Conservation (phyloP, 2,797 vertebrate species). For the Hephaestus fuliginosus region DNA sequence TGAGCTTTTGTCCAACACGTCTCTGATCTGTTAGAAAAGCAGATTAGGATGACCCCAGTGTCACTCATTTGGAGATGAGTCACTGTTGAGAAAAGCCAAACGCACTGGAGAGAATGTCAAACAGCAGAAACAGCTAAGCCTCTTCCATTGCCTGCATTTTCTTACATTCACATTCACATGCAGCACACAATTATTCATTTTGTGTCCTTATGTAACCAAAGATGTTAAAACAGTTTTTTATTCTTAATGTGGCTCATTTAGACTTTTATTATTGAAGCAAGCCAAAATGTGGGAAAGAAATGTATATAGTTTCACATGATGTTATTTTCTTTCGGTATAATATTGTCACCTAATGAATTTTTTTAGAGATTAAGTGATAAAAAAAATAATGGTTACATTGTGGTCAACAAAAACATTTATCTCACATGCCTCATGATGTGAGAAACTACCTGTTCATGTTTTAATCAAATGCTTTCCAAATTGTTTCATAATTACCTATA, state of each 20-base stretch:
- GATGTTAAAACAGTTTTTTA: background rate
- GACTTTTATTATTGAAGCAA: background rate
- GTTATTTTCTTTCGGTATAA: background rate
- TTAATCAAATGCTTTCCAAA: conserved; percentile 80
- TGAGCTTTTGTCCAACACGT: conserved; percentile 69
- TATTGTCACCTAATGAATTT: conserved; percentile 16
- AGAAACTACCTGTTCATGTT: conserved; percentile 77
- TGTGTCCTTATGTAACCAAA: background rate
- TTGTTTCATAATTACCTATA: conserved; percentile 84
- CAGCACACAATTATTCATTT: conserved; percentile 6
- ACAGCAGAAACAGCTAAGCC: conserved; percentile 69
- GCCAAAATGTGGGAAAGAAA: background rate
- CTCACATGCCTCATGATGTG: conserved; percentile 53
- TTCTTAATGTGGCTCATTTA: background rate
- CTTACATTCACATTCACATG: background rate
- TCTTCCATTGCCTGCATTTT: conserved; percentile 27
- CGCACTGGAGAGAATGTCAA: conserved; percentile 81
- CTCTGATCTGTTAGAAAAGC: conserved; percentile 81
- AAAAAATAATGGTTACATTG: conserved; percentile 24
- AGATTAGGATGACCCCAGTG: conserved; percentile 83
- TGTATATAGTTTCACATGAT: background rate
- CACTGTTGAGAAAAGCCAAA: conserved; percentile 75
- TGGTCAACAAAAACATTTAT: conserved; percentile 55
- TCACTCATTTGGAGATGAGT: conserved; percentile 84
- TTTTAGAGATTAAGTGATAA: conserved; percentile 14